Base-by-base conservation (phyloP, 2,888 invertebrate species). In the Caenorhabditis becei region DNA sequence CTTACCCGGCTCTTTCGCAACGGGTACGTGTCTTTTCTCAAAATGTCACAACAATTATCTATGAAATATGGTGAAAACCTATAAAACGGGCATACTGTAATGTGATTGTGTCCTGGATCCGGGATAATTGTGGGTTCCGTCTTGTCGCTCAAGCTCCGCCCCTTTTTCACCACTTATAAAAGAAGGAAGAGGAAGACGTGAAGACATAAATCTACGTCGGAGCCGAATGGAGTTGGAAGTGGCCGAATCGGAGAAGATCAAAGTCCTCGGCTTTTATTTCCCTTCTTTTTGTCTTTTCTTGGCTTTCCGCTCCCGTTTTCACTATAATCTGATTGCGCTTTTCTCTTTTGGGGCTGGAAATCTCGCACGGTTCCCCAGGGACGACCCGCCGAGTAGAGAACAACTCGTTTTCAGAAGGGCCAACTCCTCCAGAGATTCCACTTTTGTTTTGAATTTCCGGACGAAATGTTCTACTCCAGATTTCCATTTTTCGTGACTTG, bases 1-100 rank as follows among this genome's bases (percentile, higher is more conserved):
- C 78, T 3, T 86, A 86, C 67, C 86, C 86, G 11, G 61, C 77
- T 63, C 74, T 86, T 41, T 83, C 82, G 18, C 86, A 84, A 82
- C 65, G 86, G 63, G 86, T 86, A 16, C 24, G 84, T 61, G n/a
- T 28, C 18, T 7, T 41, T 41, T 41, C 14, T 11, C 2, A 14
- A 11, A 14, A 32, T 32, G 32, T 7, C 10, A 10, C 5, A 32
- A 4, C 32, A 32, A 32, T 32, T 32, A 37, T 32, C 20, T 49
- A 11, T 18, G 11, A 49, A 49, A 37, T n/a, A 26, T 16, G 11
- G 32, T 26, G 4, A 35, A 49, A 65, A 47, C 20, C 1, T 14
- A 59, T 47, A 32, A 66, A 66, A 51, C 26, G 51, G 44, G 26
- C 2, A 3, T 77, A 69, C 62, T 77, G 62, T 70, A 63, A 77